Conservation (phyloP, 2,888 invertebrate genomes). For the Xylocampa areola region DNA sequence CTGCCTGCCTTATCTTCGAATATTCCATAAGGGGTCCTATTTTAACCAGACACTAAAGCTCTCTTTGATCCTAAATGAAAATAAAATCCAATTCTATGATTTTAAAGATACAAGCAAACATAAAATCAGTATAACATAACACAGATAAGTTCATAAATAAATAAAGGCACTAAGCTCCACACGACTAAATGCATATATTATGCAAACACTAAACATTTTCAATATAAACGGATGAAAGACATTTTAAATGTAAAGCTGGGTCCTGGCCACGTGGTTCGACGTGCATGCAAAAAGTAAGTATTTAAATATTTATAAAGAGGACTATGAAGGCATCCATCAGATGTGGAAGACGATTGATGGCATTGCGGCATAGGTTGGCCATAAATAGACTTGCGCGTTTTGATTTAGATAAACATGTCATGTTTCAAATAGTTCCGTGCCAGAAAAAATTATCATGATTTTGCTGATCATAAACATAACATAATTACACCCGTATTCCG, state of each 20-base stretch:
- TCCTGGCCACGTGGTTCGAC: slow-evolving; percentile 54
- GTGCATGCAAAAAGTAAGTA: slow-evolving; percentile 51
- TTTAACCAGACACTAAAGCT: background rate
- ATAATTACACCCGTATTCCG: too few relatives aligned
- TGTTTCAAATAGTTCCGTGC: slow-evolving; percentile 2
- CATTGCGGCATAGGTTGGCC: slow-evolving; percentile 31
- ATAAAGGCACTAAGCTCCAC: slow-evolving; percentile 50
- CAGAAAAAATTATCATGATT: too few relatives aligned
- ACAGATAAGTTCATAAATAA: slow-evolving; percentile 42
- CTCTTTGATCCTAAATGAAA: background rate
- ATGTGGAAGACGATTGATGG: slow-evolving; percentile 60
- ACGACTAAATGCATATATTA: slow-evolving; percentile 66
- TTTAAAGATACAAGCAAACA: slow-evolving; percentile 9
- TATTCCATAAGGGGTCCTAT: too few relatives aligned
- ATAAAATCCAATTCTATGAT: slow-evolving; percentile 2
- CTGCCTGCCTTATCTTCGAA: too few relatives aligned
- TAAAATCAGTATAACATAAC: slow-evolving; percentile 14
- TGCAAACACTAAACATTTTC: slow-evolving; percentile 60
- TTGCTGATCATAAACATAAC: too few relatives aligned
- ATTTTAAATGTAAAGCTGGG: slow-evolving; percentile 59
- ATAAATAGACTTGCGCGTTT: slow-evolving; percentile 19
- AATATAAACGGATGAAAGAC: slow-evolving; percentile 65
- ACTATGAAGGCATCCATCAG: slow-evolving; percentile 61
- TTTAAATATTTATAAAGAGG: slow-evolving; percentile 67
- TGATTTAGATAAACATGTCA: slow-evolving; percentile 40